phyloP scores from a whole-genome alignment of 2,888 invertebrate genomes.

The Epinotia demarniana region DNA sequence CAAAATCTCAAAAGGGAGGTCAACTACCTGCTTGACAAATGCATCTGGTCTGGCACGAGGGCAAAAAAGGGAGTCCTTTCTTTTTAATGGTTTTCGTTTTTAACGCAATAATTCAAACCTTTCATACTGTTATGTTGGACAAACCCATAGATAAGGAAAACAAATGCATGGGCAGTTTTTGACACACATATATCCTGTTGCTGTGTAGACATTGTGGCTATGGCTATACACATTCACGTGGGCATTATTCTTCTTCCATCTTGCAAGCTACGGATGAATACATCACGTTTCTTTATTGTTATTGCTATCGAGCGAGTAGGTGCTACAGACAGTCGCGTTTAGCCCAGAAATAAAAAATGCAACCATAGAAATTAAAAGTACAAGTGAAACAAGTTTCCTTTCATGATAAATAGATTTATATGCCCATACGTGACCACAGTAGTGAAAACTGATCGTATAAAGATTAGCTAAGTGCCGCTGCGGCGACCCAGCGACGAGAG shows the following conservation, averaged over 20 bases:
- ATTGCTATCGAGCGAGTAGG: not conserved
- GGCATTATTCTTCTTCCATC: not conserved
- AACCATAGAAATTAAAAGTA: not conserved
- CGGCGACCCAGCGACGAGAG: slow-evolving; percentile 55
- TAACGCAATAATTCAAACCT: not conserved
- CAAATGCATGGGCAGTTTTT: not conserved
- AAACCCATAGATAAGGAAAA: slow-evolving; percentile 12
- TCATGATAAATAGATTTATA: slow-evolving; percentile 15
- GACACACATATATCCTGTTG: not conserved
- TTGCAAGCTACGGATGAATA: not conserved
- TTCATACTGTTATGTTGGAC: not conserved
- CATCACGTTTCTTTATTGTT: slow-evolving; percentile 10
- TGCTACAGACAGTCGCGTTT: slow-evolving; percentile 2
- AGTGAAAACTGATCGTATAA: slow-evolving; percentile 40
- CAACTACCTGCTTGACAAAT: slow-evolving; percentile 36
- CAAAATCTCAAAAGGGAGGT: slow-evolving; percentile 18
- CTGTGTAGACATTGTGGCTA: not conserved
- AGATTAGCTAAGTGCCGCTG: slow-evolving; percentile 42
- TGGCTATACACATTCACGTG: not conserved
- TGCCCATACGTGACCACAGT: slow-evolving; percentile 15
- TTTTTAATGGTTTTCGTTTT: not conserved
- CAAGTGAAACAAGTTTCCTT: not conserved
- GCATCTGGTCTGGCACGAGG: not conserved
- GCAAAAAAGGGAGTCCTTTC: slow-evolving; percentile 2
- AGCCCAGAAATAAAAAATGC: not conserved